Base-by-base conservation (phyloP, 2,888 invertebrate genomes). In the Drosophila mayaguana region DNA sequence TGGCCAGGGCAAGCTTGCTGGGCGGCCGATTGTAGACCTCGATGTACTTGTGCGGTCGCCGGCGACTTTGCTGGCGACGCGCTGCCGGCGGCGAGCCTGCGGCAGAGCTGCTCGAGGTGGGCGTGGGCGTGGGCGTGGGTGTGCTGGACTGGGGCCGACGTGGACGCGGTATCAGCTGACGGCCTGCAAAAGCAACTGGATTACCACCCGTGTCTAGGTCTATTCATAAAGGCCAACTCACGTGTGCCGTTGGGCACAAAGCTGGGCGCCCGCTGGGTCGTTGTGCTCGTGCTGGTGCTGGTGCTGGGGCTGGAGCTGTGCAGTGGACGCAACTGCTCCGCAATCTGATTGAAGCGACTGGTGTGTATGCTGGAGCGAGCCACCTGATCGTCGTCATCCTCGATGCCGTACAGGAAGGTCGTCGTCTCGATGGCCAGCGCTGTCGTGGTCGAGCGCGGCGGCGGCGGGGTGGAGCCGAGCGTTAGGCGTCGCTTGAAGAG, bases 401-500 rank as follows among this genome's bases (percentile, higher is more conserved):
- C 90, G 66, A 69, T 78, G 2, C 79, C 72, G 57, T 83, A 87
- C 54, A 81, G 53, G 12, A 78, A 74, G 38, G 88, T 85, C 46
- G 86, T 82, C 45, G 73, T 70, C 11, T 86, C 86, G 28, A 50
- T 7, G 6, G 42, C 40, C 8, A 55, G 32, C 12, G 63, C 18
- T 6, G 72, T 86, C n/a, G 85, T 85, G 8, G 87, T 79, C 14
- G 87, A 70, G 5, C 80, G 78, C 5, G 81, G 75, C 4, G 83
- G 75, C 2, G 75, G 57, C n/a, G 89, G 20, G 16, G 81, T 92
- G 63, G 78, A 92, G 83, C 72, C 88, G 25, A 89, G 82, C 62
- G 91, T 90, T 40, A 86, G 91, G 70, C 93, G 91, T 2, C 93
- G 93, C 60, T 94, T 94, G 72, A 93, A 94, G 2, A 93, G 92